Evolutionary conservation across 2,888 invertebrate species (phyloP).

Genomic region (Volucella inflata): DNA sequence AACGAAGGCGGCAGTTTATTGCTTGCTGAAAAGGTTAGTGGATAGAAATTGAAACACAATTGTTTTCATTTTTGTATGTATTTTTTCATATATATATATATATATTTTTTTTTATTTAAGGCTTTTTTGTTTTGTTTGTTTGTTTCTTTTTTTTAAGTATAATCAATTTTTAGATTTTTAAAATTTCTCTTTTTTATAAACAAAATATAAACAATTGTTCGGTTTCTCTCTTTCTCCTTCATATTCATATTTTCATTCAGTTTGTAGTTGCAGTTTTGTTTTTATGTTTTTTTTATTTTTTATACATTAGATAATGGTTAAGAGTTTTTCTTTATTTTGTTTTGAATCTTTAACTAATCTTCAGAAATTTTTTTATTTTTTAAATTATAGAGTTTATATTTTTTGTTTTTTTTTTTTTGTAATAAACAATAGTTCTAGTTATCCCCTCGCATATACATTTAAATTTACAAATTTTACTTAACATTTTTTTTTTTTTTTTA

Average conservation of each 20-base stretch:
- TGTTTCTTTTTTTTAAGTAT: conserved; percentile 50
- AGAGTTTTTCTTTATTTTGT: conserved; percentile 41
- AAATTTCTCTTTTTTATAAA: conserved; percentile 58
- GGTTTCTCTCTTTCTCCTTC: conserved; percentile 54
- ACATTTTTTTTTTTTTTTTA: conserved; percentile 44
- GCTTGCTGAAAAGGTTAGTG: too few species aligned
- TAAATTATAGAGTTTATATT: background rate
- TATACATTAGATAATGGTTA: conserved; percentile 59
- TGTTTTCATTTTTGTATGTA: conserved; percentile 17
- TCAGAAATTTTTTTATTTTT: conserved; percentile 39
- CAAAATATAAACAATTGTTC: conserved; percentile 75
- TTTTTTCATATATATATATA: conserved; percentile 57
- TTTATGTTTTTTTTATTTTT: conserved; percentile 27
- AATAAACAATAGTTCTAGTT: conserved; percentile 50
- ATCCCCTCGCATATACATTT: conserved; percentile 56
- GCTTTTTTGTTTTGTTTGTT: conserved; percentile 41
- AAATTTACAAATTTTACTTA: conserved; percentile 58
- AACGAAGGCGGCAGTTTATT: too few species aligned
- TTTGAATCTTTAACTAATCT: conserved; percentile 11
- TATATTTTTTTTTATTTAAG: conserved; percentile 59
- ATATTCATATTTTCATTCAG: conserved; percentile 48
- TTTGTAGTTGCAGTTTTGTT: conserved; percentile 43
- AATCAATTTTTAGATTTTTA: conserved; percentile 47
- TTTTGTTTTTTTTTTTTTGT: conserved; percentile 29
- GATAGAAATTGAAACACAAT: conserved; percentile 10